These are phyloP conservation scores for Heteromyza rotundicornis DNA, from an alignment of 2,888 invertebrate species.

Conservation along the genomic window DNA sequence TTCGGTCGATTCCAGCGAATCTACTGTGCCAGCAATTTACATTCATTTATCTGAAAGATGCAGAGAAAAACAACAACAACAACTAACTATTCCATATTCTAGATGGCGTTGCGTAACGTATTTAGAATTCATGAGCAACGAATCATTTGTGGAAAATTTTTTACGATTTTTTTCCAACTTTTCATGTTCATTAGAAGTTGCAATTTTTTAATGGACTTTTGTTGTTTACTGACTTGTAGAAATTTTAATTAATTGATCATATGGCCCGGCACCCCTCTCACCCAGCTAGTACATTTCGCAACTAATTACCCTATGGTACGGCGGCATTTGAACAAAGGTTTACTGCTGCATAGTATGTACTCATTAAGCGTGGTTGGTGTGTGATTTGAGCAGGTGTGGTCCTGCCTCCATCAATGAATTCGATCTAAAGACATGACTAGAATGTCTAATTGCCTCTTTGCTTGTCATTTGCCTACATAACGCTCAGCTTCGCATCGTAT, in stretches of 20 bases:
- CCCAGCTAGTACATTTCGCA: too few relatives aligned
- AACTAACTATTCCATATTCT: background rate
- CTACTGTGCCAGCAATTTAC: constrained; percentile 6
- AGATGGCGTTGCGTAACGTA: background rate
- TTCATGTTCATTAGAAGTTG: background rate
- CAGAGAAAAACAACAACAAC: background rate
- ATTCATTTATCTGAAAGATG: background rate
- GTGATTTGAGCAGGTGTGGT: too few relatives aligned
- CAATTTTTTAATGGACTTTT: background rate
- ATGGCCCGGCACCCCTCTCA: too few relatives aligned
- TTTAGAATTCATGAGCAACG: constrained; percentile 3
- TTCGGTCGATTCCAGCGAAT: background rate
- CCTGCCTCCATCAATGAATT: too few relatives aligned
- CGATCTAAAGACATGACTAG: too few relatives aligned
- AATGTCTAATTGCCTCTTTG: too few relatives aligned
- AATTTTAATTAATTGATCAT: constrained; percentile 10
- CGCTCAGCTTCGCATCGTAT: too few relatives aligned
- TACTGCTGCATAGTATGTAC: too few relatives aligned
- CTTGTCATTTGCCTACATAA: too few relatives aligned
- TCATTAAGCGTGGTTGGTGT: too few relatives aligned
- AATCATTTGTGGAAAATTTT: background rate
- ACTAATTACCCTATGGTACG: too few relatives aligned
- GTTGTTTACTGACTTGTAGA: background rate
- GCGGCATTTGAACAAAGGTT: too few relatives aligned
- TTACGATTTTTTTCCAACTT: background rate